Evolutionary conservation across 2,888 invertebrate genomes (phyloP).

Genomic region (Lepas anatifera): DNA sequence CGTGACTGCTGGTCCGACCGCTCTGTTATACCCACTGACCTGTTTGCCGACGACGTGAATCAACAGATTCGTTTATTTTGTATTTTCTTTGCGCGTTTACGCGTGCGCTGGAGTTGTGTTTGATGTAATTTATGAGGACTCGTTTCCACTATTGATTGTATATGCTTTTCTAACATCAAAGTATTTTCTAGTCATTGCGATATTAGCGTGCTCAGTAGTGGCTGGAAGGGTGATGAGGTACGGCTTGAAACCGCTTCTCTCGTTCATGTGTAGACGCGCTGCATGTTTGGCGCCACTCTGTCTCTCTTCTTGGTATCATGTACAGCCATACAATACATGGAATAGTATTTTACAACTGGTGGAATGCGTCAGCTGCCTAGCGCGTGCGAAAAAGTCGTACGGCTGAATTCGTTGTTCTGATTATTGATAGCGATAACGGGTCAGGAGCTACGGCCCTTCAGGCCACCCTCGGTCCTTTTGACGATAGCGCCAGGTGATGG

Average conservation of each 20-base stretch:
- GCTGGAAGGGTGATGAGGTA: not conserved
- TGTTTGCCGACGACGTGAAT: not conserved
- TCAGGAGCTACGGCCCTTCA: too few species aligned
- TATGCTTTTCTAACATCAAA: slow-evolving; percentile 9
- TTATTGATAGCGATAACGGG: too few species aligned
- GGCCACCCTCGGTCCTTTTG: too few species aligned
- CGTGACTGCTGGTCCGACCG: too few species aligned
- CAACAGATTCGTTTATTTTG: slow-evolving; percentile 8
- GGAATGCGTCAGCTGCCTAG: too few species aligned
- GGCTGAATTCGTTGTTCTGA: too few species aligned
- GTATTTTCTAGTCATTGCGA: slow-evolving; percentile 11
- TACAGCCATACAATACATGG: slow-evolving; percentile 7
- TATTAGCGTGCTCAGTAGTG: not conserved
- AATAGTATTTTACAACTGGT: slow-evolving; percentile 9
- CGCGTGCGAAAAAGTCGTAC: too few species aligned
- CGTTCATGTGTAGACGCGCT: slow-evolving; percentile 6
- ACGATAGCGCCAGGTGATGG: too few species aligned
- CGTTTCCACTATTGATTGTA: slow-evolving; percentile 9
- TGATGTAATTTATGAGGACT: slow-evolving; percentile 6
- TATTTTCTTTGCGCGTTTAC: slow-evolving; percentile 5
- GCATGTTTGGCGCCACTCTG: not conserved
- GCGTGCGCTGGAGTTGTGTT: not conserved
- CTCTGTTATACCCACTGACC: too few species aligned
- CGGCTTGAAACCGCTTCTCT: not conserved
- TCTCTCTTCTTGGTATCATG: slow-evolving; percentile 3